Percentiles rank a stretch among this genome's conserved stretches.
phyloP scores from a whole-genome alignment of 2,888 invertebrate species.

The Diarsia rubi region DNA sequence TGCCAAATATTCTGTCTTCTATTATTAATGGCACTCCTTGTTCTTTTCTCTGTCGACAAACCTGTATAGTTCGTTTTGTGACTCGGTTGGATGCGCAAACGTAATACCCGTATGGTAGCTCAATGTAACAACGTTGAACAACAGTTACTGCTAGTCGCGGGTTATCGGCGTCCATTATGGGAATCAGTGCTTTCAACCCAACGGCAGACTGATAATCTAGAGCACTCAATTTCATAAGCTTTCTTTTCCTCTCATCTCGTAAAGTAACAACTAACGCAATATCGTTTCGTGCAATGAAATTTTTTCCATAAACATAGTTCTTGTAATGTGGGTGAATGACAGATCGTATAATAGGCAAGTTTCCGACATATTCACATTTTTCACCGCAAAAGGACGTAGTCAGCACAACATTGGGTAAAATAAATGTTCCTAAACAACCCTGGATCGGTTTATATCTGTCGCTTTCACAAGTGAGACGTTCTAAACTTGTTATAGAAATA shows the following conservation, averaged over 20 bases:
- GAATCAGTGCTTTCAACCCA: slow-evolving; percentile 71
- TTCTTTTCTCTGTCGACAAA: slow-evolving; percentile 59
- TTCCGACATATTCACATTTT: slow-evolving; percentile 69
- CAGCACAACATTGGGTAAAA: slow-evolving; percentile 72
- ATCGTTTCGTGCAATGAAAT: slow-evolving; percentile 53
- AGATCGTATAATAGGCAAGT: slow-evolving; percentile 48
- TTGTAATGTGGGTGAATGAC: slow-evolving; percentile 61
- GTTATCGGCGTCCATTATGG: slow-evolving; percentile 60
- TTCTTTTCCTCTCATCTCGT: slow-evolving; percentile 35
- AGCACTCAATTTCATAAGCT: slow-evolving; percentile 67
- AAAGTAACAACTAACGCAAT: slow-evolving; percentile 63
- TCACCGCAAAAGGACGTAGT: slow-evolving; percentile 78
- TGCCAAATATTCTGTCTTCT: slow-evolving; percentile 72
- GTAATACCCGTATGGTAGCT: slow-evolving; percentile 65
- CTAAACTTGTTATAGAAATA: slow-evolving; percentile 67
- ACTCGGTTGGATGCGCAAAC: slow-evolving; percentile 71
- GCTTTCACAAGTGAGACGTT: slow-evolving; percentile 70
- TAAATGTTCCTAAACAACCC: slow-evolving; percentile 76
- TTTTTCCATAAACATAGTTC: slow-evolving; percentile 46
- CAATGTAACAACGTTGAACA: slow-evolving; percentile 69
- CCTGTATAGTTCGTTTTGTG: slow-evolving; percentile 35
- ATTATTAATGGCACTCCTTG: slow-evolving; percentile 78
- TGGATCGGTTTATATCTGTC: slow-evolving; percentile 58
- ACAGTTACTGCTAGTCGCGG: slow-evolving; percentile 65
- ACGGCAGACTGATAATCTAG: slow-evolving; percentile 67